Conservation (phyloP, 1,140 invertebrate genomes). For the silkworm (Bombyx mori) region ASM3026992v2 NC_085119.1:11149501-11150000, state of each 20-base stretch:
- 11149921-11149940: constrained; percentile 62
- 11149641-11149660: too few species aligned
- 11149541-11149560: too few species aligned
- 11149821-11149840: constrained; percentile 26
- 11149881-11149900: constrained; percentile 52
- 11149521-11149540: too few species aligned
- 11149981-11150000: not conserved
- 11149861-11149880: constrained; percentile 22
- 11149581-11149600: too few species aligned
- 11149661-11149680: not conserved
- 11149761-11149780: constrained; percentile 65
- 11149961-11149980: constrained; percentile 5
- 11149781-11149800: constrained; percentile 68
- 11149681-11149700: not conserved
- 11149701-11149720: not conserved
- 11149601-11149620: too few species aligned
- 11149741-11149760: constrained; percentile 36
- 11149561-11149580: too few species aligned
- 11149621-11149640: too few species aligned
- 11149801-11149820: constrained; percentile 37
- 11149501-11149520: too few species aligned
- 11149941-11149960: constrained; percentile 61
- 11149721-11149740: constrained; percentile 23
- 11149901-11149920: constrained; percentile 61
- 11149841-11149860: constrained; percentile 13